These are phyloP conservation scores for Sinodicranocentrus sp. DNA, from an alignment of 2,888 invertebrate genomes.

Conservation along the genomic window DNA sequence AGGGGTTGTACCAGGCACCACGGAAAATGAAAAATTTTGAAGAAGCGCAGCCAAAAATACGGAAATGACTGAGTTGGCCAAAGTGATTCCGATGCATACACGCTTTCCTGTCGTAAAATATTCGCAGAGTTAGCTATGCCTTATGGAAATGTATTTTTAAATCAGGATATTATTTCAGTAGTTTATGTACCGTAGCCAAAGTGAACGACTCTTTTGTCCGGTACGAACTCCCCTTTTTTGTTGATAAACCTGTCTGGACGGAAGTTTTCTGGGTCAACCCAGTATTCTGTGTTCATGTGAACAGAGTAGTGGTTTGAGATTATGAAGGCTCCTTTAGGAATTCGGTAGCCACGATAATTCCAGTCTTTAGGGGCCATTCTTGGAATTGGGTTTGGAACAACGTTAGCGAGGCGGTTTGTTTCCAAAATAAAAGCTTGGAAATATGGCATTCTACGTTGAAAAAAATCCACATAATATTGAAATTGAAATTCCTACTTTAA, in stretches of 20 bases:
- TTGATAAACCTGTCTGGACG: conserved; percentile 62
- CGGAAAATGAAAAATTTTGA: conserved; percentile 55
- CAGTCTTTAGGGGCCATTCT: conserved; percentile 31
- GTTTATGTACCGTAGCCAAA: conserved; percentile 55
- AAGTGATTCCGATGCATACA: conserved; percentile 62
- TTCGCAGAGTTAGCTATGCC: too few relatives aligned
- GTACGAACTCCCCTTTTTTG: conserved; percentile 63
- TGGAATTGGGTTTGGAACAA: conserved; percentile 57
- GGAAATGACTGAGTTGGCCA: conserved; percentile 54
- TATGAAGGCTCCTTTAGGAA: conserved; percentile 53
- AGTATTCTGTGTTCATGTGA: conserved; percentile 51
- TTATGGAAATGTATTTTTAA: too few relatives aligned
- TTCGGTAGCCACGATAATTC: conserved; percentile 40
- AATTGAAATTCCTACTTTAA: background rate
- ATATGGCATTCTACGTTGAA: conserved; percentile 39
- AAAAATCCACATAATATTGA: background rate
- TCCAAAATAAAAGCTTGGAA: conserved; percentile 59
- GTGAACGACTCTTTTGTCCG: conserved; percentile 53
- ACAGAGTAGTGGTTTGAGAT: conserved; percentile 63
- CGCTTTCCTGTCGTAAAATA: conserved; percentile 41
- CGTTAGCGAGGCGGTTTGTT: conserved; percentile 44
- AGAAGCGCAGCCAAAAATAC: conserved; percentile 48
- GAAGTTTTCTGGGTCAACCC: conserved; percentile 56
- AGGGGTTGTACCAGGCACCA: conserved; percentile 47
- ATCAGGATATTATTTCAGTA: too few relatives aligned